These are phyloP conservation scores for Drosophila incognita DNA, from an alignment of 2,888 invertebrate species.

Conservation along the genomic window DNA sequence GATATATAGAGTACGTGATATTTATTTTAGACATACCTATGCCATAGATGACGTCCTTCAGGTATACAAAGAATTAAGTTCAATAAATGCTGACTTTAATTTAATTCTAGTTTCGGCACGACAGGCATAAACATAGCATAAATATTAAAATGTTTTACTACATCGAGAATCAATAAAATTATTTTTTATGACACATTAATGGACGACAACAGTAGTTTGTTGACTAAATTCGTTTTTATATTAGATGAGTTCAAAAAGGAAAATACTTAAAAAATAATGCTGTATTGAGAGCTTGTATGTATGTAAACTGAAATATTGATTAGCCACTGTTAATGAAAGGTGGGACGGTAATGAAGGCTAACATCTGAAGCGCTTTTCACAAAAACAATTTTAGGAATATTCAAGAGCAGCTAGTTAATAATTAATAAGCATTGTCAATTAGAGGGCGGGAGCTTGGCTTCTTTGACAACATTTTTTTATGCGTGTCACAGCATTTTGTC, in stretches of 20 bases:
- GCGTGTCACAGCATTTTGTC: slow-evolving; percentile 71
- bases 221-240: not conserved
- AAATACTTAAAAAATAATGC: not conserved
- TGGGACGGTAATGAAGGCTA: slow-evolving; percentile 11
- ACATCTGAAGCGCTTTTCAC: slow-evolving; percentile 4
- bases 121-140: not conserved
- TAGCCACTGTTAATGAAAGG: slow-evolving; percentile 29
- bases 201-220: not conserved
- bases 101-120: not conserved
- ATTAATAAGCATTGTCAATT: slow-evolving; percentile 76
- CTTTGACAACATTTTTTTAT: slow-evolving; percentile 50
- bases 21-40: slow-evolving; percentile 9
- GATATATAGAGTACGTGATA: not conserved
- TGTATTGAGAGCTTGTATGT: not conserved
- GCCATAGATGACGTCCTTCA: not conserved
- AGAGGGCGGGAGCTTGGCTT: slow-evolving; percentile 42
- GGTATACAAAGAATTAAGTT: not conserved
- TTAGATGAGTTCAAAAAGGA: not conserved
- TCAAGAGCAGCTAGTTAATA: slow-evolving; percentile 64
- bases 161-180: not conserved
- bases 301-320: slow-evolving; percentile 50
- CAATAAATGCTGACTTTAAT: not conserved
- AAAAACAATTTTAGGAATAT: slow-evolving; percentile 32
- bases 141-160: not conserved
- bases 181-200: not conserved